Percentiles rank a stretch among this genome's conserved stretches.
phyloP scores from a whole-genome alignment of 2,888 invertebrate species.

The Leucoma salicis region DNA sequence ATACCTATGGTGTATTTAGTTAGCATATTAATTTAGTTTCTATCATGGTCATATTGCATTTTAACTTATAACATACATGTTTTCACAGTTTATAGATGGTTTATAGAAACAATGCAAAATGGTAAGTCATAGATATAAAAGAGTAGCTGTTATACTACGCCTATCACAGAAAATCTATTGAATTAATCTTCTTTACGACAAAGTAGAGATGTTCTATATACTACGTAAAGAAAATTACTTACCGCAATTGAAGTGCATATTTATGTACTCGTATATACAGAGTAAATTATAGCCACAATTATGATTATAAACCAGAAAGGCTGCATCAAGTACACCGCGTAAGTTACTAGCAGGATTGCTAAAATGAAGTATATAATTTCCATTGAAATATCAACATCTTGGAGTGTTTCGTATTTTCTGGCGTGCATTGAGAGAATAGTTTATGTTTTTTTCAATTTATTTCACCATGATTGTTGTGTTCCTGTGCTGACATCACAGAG shows the following conservation, averaged over 20 bases:
- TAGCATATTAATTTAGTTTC: no score
- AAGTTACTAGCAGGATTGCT: slow-evolving; percentile 45
- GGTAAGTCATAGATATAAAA: no score
- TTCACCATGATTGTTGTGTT: background rate
- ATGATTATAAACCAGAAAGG: slow-evolving; percentile 65
- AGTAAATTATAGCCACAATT: slow-evolving; percentile 44
- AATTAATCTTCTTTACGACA: no score
- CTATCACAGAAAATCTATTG: no score
- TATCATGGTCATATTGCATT: no score
- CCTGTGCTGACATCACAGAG: no score
- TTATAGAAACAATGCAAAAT: no score
- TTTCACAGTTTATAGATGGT: no score
- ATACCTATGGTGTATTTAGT: no score
- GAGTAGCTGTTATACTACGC: no score
- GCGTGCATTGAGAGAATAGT: background rate
- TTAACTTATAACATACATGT: no score
- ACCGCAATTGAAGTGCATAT: slow-evolving; percentile 26
- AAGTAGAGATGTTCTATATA: no score
- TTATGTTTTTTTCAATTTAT: background rate
- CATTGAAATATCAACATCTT: slow-evolving; percentile 58
- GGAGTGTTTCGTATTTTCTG: slow-evolving; percentile 14
- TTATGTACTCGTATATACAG: slow-evolving; percentile 51
- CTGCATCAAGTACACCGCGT: slow-evolving; percentile 56
- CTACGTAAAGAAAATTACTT: slow-evolving; percentile 6
- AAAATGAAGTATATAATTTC: slow-evolving; percentile 66